Base-by-base conservation (phyloP, 2,797 vertebrate species). In the Muscicapa striata region DNA sequence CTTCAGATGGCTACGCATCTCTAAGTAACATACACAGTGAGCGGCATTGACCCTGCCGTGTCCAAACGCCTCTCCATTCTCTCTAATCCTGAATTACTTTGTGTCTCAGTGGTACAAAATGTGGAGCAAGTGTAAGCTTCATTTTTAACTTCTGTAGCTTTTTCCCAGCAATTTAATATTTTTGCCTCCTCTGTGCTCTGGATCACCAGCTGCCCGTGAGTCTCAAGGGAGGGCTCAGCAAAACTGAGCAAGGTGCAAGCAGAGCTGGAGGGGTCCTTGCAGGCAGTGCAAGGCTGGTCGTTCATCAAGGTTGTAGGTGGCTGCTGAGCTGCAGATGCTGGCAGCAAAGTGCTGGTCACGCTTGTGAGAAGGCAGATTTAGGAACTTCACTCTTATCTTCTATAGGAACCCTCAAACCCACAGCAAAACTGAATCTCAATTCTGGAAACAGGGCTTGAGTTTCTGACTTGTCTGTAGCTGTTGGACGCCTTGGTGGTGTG, bases 31-130 rank as follows among this genome's bases (percentile, higher is more conserved):
- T 1, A 36, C 9, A 4, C 4, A 6, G 29, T 1, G 15, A 68
- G 66, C 4, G 6, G 32, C 57, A 4, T 20, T 4, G 43, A 20
- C 38, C 11, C 29, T 4, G 1, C 54, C 5, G 0, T 4, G 21
- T 30, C 30, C 58, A 21, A 41, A 34, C 0, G 0, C n/a, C 62
- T 51, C 7, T 57, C 26, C 55, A 26, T 10, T 19, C 2, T 0
- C 19, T 38, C 7, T 29, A 48, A 23, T 30, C n/a, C 43, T 6
- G 34, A 9, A 22, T 20, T 15, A 0, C 49, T 46, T 45, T 34
- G 15, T 36, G 46, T 49, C n/a, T 41, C 3, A 7, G 7, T 15
- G 9, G 13, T 14, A 29, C 29, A 41, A 70, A 45, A 63, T 9
- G 23, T 11, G 20, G 68, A 76, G 40, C 14, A 36, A 29, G 22